Evolutionary conservation across 2,113 vertebrate species (phyloP), one percentile per base, ranked within the genome.

Genomic region (Sterna hirundo): DNA sequence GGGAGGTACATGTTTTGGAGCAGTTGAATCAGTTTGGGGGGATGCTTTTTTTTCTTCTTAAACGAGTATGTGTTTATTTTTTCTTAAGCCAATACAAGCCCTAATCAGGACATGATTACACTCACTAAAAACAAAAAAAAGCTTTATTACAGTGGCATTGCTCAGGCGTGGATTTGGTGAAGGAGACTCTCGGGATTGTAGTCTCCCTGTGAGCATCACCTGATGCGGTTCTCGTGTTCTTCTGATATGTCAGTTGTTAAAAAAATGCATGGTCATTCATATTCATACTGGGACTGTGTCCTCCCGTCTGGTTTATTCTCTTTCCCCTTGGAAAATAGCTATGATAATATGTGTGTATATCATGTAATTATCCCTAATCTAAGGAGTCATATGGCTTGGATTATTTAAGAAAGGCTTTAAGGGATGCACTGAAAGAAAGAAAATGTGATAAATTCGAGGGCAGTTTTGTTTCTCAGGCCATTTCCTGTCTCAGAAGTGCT

Each of bases 151-250:
- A 21, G n/a, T 30, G 9, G 5, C 23, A 17, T 54, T 72, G 2
- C 23, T 64, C 18, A 69, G 25, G 64, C 30, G 30, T 5, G 11
- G 20, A 61, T 52, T 38, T 47, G n/a, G 36, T 52, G 51, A 60
- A 78, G 22, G 13, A n/a, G 27, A 23, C 14, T 82, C 29, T 80
- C 13, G n/a, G 38, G 72, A 70, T 5, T 92, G 14, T 34, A 38
- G 32, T 40, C 22, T 11, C 77, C 27, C n/a, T 70, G 23, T 40
- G 29, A 40, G 27, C 32, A 51, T 55, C 57, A 58, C 15, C 12
- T 54, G 42, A 4, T 58, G 47, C 2, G 1, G 30, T 42, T 25
- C 0, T 0, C 9, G 20, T 15, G 2, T 29, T 88, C 15, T 66
- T 79, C 42, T 85, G 42, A 62, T 49, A 12, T 4, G 49, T 54